These are phyloP conservation scores for Cataglyphis albicans DNA, from an alignment of 2,888 invertebrate species.

Conservation along the genomic window DNA sequence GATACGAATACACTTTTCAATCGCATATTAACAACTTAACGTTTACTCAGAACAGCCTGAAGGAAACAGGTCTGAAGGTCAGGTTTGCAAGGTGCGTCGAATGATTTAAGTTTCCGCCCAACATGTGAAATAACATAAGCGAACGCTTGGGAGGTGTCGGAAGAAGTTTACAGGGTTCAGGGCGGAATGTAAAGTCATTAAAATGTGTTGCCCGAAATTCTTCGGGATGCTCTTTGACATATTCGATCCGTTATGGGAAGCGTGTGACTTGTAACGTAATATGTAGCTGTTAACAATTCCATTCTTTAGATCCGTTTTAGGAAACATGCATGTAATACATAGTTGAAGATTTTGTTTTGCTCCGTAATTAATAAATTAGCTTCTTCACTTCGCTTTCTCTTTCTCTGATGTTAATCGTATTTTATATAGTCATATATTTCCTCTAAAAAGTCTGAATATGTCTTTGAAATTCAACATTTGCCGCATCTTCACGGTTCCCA, in stretches of 20 bases:
- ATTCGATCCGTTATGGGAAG: slow-evolving; percentile 46
- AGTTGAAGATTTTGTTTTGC: background rate
- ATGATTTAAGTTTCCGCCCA: slow-evolving; percentile 50
- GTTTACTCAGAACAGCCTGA: slow-evolving; percentile 25
- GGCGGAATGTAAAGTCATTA: slow-evolving; percentile 32
- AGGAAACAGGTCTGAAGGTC: background rate
- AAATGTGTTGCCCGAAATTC: slow-evolving; percentile 29
- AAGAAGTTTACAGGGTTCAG: slow-evolving; percentile 13
- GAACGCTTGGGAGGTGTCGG: slow-evolving; percentile 16
- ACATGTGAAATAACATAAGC: slow-evolving; percentile 48
- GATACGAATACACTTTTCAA: background rate
- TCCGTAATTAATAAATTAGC: slow-evolving; percentile 9
- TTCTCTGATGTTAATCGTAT: background rate
- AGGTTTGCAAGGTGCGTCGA: slow-evolving; percentile 37
- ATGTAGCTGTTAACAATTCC: slow-evolving; percentile 36
- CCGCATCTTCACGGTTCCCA: background rate
- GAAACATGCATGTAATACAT: slow-evolving; percentile 28
- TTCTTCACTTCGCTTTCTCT: too few species aligned
- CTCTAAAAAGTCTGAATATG: background rate
- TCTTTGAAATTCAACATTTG: background rate
- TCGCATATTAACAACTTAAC: background rate
- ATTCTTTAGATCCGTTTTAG: slow-evolving; percentile 20
- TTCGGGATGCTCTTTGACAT: slow-evolving; percentile 41
- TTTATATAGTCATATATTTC: background rate
- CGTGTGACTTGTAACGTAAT: slow-evolving; percentile 24